Evolutionary conservation across 2,888 invertebrate species (phyloP), one percentile per base, ranked within the genome.

Genomic region (Melinaea menophilus): DNA sequence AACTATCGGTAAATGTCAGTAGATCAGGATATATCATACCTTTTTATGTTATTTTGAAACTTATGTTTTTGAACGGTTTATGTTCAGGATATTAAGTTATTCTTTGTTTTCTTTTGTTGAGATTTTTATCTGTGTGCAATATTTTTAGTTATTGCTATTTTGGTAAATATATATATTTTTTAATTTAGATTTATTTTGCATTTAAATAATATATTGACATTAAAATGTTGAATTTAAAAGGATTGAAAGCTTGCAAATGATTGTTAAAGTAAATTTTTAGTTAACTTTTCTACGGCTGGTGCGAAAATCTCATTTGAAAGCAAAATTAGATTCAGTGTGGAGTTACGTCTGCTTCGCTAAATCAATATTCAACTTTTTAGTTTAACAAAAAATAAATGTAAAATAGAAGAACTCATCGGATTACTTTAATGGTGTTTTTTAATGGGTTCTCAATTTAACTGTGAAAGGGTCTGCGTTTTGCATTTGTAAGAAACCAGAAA

Each of bases 1-100:
- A 89, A 89, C 89, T 68, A 73, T 71, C 72, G 75, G 73, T 73
- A 83, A 85, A 86, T 85, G 85, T 86, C 84, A 85, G 78, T 51
- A 51, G 51, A 51, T 51, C 71, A 73, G 77, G 78, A 80, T 76
- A 62, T 68, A 63, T 70, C 67, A 48, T 55, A 51, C 51, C 47
- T 58, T 61, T 55, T 57, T 54, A n/a, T 62, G 35, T 5, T 56
- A 67, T 69, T 70, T 67, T 61, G 63, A 65, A 54, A 7, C 48
- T 33, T 37, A 56, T 55, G 54, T 35, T 57, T 54, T 51, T 55
- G 55, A 55, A 54, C 51, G 54, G 45, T 37, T 51, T 35, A 35
- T 22, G 33, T 34, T 48, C 5, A 2, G 48, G 48, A 9, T 51
- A 31, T 41, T 41, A 9, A 9, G 1, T 11, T 41, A 9, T 22